Base-by-base conservation (phyloP, 2,888 invertebrate species). In the Linnaemya tessellans region DNA sequence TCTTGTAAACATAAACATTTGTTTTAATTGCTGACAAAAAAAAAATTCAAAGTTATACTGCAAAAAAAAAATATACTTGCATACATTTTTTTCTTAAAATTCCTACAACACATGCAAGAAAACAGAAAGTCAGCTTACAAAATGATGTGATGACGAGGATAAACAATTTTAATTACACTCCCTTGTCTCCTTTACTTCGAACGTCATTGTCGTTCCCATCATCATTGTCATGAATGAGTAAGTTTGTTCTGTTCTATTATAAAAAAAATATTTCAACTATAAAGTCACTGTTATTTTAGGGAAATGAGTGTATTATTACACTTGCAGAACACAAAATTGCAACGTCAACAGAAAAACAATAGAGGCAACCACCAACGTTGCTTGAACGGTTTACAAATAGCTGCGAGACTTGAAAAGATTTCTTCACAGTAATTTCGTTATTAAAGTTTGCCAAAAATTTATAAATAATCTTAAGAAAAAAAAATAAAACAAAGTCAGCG, bases 1-100 rank as follows among this genome's bases (percentile, higher is more conserved):
- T 49, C 38, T 38, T 35, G 38, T 46, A 41, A 58, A 51, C 78
- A 67, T 70, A 70, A 84, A 65, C 49, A 65, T 68, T 74, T 74
- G 13, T 18, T 79, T 79, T 79, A 79, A 79, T 78, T 43, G 30
- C 58, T 51, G 58, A 51, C 20, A 46, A 25, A 46, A 68, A 46
- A 65, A 46, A 41, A 1, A 11, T 41, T 13, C 30, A 49, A 18
- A 49, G 8, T 3, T 43, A 20, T 25, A 62, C 60, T 60, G 35
- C 1, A 15, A 18, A 58, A 3, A 25, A 56, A 56, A 56, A 11
- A 35, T 18, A 35, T 3, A 25, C 11, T 56, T 22, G 0, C 60
- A 60, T 9, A 60, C 25, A 49, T 30, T 49, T 49, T 30, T 30
- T 25, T 22, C n/a, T 65, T 46, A 54, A 70, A 70, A 13, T 35